These are phyloP conservation scores for Salpingus planirostris DNA, from an alignment of 2,888 invertebrate genomes.

Conservation along the genomic window DNA sequence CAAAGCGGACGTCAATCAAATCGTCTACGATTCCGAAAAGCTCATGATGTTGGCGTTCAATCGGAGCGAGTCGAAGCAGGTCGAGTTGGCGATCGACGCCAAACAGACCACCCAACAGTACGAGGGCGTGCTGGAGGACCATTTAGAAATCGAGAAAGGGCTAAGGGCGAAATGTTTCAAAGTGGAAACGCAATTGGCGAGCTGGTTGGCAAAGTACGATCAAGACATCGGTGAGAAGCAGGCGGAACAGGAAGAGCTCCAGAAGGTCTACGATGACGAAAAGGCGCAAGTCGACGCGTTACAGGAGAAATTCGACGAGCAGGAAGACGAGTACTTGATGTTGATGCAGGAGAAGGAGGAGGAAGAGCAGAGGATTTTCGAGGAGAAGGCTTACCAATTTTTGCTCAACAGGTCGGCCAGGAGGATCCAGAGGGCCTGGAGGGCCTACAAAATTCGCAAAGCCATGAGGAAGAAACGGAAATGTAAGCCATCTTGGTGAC, in stretches of 20 bases:
- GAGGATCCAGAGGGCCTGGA: conserved; percentile 30
- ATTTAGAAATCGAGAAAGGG: conserved; percentile 47
- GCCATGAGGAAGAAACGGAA: not conserved
- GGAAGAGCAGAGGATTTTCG: conserved; percentile 48
- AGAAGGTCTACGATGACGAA: conserved; percentile 43
- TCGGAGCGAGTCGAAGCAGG: conserved; percentile 42
- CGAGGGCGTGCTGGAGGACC: conserved; percentile 39
- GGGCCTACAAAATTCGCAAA: not conserved
- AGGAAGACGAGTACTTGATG: conserved; percentile 46
- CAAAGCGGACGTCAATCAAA: conserved; percentile 13
- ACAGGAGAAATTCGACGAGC: conserved; percentile 33
- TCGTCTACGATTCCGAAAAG: conserved; percentile 25
- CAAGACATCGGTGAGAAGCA: conserved; percentile 52
- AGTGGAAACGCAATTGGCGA: conserved; percentile 48
- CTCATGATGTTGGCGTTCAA: conserved; percentile 47
- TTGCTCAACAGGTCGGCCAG: conserved; percentile 29
- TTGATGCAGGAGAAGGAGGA: conserved; percentile 53
- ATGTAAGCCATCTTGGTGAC: too few relatives aligned
- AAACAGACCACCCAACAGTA: conserved; percentile 41
- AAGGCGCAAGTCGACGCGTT: conserved; percentile 41
- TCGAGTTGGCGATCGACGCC: conserved; percentile 46
- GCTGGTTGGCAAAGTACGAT: conserved; percentile 53
- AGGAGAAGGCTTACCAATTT: conserved; percentile 39
- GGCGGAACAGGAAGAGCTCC: conserved; percentile 45
- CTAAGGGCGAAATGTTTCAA: conserved; percentile 48